phyloP scores from a whole-genome alignment of 2,888 invertebrate genomes.

The Oligia strigilis region DNA sequence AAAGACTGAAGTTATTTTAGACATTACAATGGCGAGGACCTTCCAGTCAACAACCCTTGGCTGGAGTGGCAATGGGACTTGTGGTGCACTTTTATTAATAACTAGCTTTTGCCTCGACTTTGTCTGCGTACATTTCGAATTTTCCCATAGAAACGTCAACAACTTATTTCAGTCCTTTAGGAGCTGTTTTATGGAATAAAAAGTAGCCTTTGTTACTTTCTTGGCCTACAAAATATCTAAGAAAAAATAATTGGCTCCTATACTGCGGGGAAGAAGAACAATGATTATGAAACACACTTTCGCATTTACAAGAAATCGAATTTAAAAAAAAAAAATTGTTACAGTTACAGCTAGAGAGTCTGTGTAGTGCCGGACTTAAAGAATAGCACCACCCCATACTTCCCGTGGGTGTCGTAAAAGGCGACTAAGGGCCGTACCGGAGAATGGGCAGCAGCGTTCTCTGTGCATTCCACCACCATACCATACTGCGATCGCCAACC shows the following conservation, averaged over 20 bases:
- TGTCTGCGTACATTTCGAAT: background rate
- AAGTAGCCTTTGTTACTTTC: background rate
- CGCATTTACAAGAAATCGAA: background rate
- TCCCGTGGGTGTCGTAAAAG: no score
- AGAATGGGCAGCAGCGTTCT: no score
- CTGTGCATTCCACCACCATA: no score
- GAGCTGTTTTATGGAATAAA: background rate
- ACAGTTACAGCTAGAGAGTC: background rate
- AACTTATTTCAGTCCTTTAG: background rate
- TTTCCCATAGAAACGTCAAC: background rate
- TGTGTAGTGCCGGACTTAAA: no score
- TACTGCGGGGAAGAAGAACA: background rate
- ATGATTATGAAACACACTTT: background rate
- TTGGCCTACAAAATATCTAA: background rate
- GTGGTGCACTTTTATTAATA: conserved; percentile 21
- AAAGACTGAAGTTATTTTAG: conserved; percentile 52
- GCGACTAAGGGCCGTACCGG: no score
- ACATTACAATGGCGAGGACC: conserved; percentile 56
- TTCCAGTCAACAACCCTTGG: conserved; percentile 48
- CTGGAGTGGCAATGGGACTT: conserved; percentile 23
- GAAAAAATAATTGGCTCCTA: background rate
- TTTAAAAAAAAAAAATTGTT: no score
- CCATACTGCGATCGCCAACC: no score
- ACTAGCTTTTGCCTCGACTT: conserved; percentile 15
- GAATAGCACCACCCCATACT: no score